Evolutionary conservation across 2,888 invertebrate species (phyloP), one percentile per base, ranked within the genome.

Genomic region (Herminia tarsipennalis): DNA sequence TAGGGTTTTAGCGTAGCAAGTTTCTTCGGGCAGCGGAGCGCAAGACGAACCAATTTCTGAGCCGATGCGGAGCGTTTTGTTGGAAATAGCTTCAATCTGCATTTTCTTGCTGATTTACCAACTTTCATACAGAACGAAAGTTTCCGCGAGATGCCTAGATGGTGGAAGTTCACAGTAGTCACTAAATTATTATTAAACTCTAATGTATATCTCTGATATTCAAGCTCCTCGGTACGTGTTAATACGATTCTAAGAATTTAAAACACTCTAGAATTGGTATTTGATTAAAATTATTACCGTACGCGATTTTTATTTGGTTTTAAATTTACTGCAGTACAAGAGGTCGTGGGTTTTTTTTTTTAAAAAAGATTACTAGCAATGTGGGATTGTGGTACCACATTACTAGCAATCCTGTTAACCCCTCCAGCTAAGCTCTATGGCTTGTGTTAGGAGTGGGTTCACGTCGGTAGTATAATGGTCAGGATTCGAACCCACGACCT

Each of bases 21-120:
- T 88, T 88, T 83, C 78, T 77, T 77, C 85, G 84, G 78, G 81
- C 88, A 86, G 76, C 78, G 79, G 74, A 89, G 86, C 87, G 76
- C 76, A 75, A 81, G 82, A 81, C 77, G 83, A 88, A 91, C 88
- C 90, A 90, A 90, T 89, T 88, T 90, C 88, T 84, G 88, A 80
- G 86, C 86, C 89, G 86, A 86, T 87, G 83, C 80, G 81, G 83
- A 86, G 77, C 89, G 82, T 90, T 90, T 90, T 88, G 88, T 90
- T 89, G 88, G 84, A 88, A 90, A 90, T 90, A 88, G 90, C 89
- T 88, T 88, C 88, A 88, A 91, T 91, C 90, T 90, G 88, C 90
- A 91, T 90, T 90, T 91, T 89, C 90, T 89, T 90, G 90, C 90
- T 91, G 91, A 91, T 90, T 90, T 90, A 88, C 88, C 86, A 90